phyloP scores from a whole-genome alignment of 1,140 invertebrate genomes.

The Anthonomus grandis region DNA sequence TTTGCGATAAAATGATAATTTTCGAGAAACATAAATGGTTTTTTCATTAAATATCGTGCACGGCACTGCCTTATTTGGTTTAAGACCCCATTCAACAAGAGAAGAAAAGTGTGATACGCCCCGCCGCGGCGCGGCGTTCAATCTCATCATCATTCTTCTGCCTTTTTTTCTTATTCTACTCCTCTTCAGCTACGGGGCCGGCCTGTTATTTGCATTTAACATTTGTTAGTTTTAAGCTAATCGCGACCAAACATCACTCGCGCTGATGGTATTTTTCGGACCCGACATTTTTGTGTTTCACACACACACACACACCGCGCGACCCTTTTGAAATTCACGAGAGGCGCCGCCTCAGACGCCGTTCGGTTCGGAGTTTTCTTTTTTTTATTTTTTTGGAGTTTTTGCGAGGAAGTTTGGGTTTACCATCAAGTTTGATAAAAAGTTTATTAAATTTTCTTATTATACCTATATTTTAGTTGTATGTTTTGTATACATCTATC shows the following conservation, averaged over 20 bases:
- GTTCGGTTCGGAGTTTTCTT: too few species aligned
- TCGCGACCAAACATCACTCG: constrained; percentile 26
- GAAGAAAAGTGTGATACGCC: constrained; percentile 23
- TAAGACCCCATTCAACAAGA: constrained; percentile 20
- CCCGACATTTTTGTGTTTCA: constrained; percentile 29
- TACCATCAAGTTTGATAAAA: too few species aligned
- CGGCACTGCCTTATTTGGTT: constrained; percentile 17
- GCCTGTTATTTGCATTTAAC: constrained; percentile 30
- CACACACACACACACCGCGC: constrained; percentile 26
- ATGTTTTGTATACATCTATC: too few species aligned
- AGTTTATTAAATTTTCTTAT: too few species aligned
- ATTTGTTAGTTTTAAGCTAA: constrained; percentile 32
- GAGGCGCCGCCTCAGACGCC: constrained; percentile 23
- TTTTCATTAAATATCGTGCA: too few species aligned
- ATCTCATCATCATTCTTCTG: too few species aligned
- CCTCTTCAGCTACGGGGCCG: too few species aligned
- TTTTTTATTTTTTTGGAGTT: too few species aligned
- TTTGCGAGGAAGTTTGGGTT: too few species aligned
- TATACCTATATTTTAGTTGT: too few species aligned
- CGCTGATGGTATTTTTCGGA: constrained; percentile 26
- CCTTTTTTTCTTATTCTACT: constrained; percentile 20
- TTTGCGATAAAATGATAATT: too few species aligned
- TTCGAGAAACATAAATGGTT: too few species aligned
- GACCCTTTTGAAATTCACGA: constrained; percentile 22
- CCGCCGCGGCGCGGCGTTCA: constrained; percentile 23